Percentiles rank a stretch among this genome's conserved stretches.
Conservation (phyloP, 2,888 invertebrate genomes). For the Mesochorus sp. region DNA sequence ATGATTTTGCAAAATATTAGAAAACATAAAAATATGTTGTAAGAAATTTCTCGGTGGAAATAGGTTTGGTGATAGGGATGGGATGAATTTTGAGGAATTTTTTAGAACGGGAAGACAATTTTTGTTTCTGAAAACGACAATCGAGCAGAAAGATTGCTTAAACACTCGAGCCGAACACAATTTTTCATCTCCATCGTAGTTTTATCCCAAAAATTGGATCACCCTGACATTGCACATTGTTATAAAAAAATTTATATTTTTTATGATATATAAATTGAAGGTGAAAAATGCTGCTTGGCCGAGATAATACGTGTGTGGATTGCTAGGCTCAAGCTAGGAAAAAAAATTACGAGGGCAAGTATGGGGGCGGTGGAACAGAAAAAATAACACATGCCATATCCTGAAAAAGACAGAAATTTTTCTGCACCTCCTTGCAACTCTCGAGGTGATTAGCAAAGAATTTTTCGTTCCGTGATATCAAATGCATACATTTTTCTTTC, state of each 20-base stretch:
- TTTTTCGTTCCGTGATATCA: background rate
- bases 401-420: conserved; percentile 80
- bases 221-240: background rate
- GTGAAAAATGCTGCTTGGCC: conserved; percentile 57
- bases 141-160: background rate
- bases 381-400: conserved; percentile 78
- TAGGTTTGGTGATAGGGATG: too few relatives aligned
- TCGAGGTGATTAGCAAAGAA: background rate
- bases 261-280: conserved; percentile 16
- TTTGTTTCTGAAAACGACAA: background rate
- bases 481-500: background rate
- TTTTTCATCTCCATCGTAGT: conserved; percentile 33
- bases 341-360: conserved; percentile 47
- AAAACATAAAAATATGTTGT: too few relatives aligned
- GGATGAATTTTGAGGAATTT: background rate
- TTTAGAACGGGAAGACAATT: background rate
- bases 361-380: conserved; percentile 58
- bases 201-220: too few relatives aligned
- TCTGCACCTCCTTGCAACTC: conserved; percentile 64
- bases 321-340: conserved; percentile 54
- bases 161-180: conserved; percentile 39
- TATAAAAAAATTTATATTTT: background rate
- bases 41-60: too few relatives aligned
- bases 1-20: too few relatives aligned
- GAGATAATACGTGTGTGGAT: conserved; percentile 45